A percentile compares a stretch with the other conserved stretches of the same genome.
phyloP scores from a whole-genome alignment of 2,888 invertebrate genomes.

The Folsomia manolachei region DNA sequence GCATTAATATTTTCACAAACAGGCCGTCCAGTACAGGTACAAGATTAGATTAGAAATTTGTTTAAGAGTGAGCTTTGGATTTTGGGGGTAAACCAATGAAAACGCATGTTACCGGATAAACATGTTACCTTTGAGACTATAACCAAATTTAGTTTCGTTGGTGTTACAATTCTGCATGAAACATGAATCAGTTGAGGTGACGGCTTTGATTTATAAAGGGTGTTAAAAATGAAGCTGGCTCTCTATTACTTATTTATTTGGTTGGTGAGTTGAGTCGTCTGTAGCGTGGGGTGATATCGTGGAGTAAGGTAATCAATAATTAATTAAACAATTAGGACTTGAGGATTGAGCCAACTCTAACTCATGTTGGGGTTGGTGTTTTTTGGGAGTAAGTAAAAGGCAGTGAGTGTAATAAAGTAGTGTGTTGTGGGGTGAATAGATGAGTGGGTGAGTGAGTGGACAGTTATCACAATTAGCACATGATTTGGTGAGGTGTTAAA shows the following conservation, averaged over 20 bases:
- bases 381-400: neutral
- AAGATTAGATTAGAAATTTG: neutral
- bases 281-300: neutral
- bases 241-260: too few species aligned
- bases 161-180: too few species aligned
- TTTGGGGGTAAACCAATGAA: too few species aligned
- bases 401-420: too few species aligned
- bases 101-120: too few species aligned
- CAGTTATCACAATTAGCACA: slow-evolving; percentile 6
- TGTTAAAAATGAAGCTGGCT: too few species aligned
- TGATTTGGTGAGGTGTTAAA: neutral
- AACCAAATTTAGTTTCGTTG: too few species aligned
- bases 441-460: neutral
- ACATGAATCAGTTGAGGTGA: too few species aligned
- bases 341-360: neutral
- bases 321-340: slow-evolving; percentile 1
- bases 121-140: too few species aligned
- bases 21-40: neutral
- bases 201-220: too few species aligned
- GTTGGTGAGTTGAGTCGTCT: too few species aligned
- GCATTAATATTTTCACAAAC: neutral
- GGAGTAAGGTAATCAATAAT: neutral
- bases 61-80: too few species aligned
- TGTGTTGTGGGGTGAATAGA: neutral
- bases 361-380: neutral